Conservation (phyloP, 1,140 invertebrate genomes). For the Penaeus indicus region DNA sequence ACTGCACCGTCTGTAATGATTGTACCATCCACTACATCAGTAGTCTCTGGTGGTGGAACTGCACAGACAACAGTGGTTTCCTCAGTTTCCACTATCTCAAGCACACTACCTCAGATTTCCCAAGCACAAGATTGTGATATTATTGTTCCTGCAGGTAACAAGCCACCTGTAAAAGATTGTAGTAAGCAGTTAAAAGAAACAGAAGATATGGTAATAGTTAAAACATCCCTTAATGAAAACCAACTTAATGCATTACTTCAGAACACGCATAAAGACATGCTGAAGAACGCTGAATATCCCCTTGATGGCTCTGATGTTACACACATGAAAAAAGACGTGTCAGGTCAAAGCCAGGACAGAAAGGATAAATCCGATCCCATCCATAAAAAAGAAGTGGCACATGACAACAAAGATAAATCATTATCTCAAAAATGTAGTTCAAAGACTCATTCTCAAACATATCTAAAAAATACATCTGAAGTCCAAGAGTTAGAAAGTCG, state of each 20-base stretch:
- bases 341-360: too few relatives aligned
- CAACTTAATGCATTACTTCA: slow-evolving; percentile 36
- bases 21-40: background rate
- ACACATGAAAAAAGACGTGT: background rate
- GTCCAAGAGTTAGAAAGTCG: slow-evolving; percentile 9
- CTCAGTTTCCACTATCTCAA: slow-evolving; percentile 43
- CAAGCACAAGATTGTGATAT: too few relatives aligned
- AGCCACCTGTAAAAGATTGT: too few relatives aligned
- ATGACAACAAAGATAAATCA: background rate
- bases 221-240: background rate
- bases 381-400: background rate
- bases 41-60: slow-evolving; percentile 7
- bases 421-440: too few relatives aligned
- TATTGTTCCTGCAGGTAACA: too few relatives aligned
- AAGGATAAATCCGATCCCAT: too few relatives aligned
- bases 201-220: slow-evolving; percentile 21
- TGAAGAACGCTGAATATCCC: background rate
- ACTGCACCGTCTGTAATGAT: slow-evolving; percentile 13
- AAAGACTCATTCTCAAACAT: too few relatives aligned
- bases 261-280: slow-evolving; percentile 36
- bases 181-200: background rate
- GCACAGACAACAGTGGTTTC: slow-evolving; percentile 49
- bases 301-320: too few relatives aligned
- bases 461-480: background rate
- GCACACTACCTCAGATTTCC: slow-evolving; percentile 19